These are phyloP conservation scores for Sarcophaga subvicina DNA, from an alignment of 2,888 invertebrate genomes.

Conservation along the genomic window DNA sequence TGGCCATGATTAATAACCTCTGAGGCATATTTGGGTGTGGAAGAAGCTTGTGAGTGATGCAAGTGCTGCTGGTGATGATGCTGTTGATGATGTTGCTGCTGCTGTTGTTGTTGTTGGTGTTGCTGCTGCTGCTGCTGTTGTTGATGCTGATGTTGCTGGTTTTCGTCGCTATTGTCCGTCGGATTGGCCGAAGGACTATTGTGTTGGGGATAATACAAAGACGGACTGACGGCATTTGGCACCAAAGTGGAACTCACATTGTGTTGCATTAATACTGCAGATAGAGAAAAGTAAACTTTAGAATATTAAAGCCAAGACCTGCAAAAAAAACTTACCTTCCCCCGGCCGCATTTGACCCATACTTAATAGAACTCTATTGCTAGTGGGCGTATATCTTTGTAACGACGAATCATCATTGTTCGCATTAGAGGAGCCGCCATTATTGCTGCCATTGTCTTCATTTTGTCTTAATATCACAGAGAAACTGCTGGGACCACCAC, in stretches of 20 bases:
- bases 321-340: slow-evolving; percentile 73
- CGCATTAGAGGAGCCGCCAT: slow-evolving; percentile 56
- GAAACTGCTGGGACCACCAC: slow-evolving; percentile 72
- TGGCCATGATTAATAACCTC: slow-evolving; percentile 87
- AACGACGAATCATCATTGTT: slow-evolving; percentile 72
- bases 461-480: slow-evolving; percentile 79
- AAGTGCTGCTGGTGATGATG: slow-evolving; percentile 71
- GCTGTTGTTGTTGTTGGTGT: slow-evolving; percentile 74
- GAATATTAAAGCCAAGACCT: background rate
- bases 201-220: slow-evolving; percentile 83
- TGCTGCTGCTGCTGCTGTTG: slow-evolving; percentile 79
- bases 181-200: slow-evolving; percentile 75
- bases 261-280: slow-evolving; percentile 81
- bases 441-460: slow-evolving; percentile 74
- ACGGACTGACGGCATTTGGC: slow-evolving; percentile 83
- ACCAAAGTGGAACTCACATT: slow-evolving; percentile 81
- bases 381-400: slow-evolving; percentile 79
- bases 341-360: slow-evolving; percentile 77
- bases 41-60: slow-evolving; percentile 70
- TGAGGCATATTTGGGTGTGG: slow-evolving; percentile 78
- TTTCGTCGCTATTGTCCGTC: slow-evolving; percentile 65
- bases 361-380: slow-evolving; percentile 74
- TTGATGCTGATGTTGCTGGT: slow-evolving; percentile 72
- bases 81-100: slow-evolving; percentile 66
- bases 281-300: background rate